Evolutionary conservation across 2,888 invertebrate species (phyloP), one percentile per base, ranked within the genome.

Genomic region (Scaptomyza caliginosa): DNA sequence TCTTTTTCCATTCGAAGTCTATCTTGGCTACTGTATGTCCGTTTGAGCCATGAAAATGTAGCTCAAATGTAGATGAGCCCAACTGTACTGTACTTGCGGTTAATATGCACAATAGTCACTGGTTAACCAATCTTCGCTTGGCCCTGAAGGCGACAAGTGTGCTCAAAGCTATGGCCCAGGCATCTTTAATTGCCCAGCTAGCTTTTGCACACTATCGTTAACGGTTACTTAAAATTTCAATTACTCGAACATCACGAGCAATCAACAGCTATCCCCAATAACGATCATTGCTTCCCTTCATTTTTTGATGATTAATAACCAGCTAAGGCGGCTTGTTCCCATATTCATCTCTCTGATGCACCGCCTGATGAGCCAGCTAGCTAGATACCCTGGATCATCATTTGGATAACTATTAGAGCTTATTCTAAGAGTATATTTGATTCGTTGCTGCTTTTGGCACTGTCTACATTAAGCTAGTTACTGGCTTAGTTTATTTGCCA

Each of bases 241-340:
- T 81, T 81, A 83, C 60, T 39, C 45, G 67, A 83, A 83, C 83
- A 79, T 79, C 79, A 87, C 75, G 79, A 70, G 88, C 88, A 79
- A 87, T 79, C 88, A 87, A 69, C 86, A 83, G 62, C 62, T 58
- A 19, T 39, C 30, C 36, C 32, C 3, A 32, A 32, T 11, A 10
- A n/a, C 26, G 70, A 36, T 74, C 64, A 62, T 62, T 70, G 75
- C 45, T 40, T 56, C 57, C 54, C 55, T 38, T 36, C 16, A 56
- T 59, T 34, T 26, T 26, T 39, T 45, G 45, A 65, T 80, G 87
- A 87, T 85, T 86, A 79, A 86, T 72, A 62, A 57, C 54, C 67
- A 34, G 46, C 75, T 42, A 21, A 70, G 17, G 50, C 69, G 39
- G 24, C 26, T 32, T 16, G 38, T 48, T 50, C 39, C 57, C 46